Percentiles rank a stretch among this genome's conserved stretches.
phyloP scores from a whole-genome alignment of 2,797 vertebrate genomes.

The Anas acuta region DNA sequence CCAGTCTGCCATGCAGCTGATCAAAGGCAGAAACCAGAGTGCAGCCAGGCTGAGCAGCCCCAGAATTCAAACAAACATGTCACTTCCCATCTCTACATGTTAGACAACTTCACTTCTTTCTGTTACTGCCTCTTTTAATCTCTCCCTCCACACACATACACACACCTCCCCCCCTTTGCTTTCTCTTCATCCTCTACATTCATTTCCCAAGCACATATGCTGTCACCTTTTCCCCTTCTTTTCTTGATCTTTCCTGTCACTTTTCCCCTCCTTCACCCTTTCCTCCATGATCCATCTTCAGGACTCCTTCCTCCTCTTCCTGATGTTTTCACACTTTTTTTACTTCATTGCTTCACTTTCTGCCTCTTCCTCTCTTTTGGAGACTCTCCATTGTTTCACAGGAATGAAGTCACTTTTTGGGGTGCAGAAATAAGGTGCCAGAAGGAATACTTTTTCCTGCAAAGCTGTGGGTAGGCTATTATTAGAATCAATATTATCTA shows the following conservation, averaged over 20 bases:
- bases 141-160: neutral
- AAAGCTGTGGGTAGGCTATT: neutral
- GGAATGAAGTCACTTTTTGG: neutral
- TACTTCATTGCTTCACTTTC: neutral
- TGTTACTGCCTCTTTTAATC: constrained; percentile 26
- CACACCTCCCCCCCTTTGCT: neutral
- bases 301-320: neutral
- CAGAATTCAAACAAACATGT: constrained; percentile 63
- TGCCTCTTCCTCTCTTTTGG: neutral
- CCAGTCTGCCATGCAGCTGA: constrained; percentile 71
- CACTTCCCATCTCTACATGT: constrained; percentile 54
- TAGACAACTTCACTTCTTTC: constrained; percentile 39
- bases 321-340: neutral
- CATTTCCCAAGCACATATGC: neutral
- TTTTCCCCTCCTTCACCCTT: neutral
- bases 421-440: neutral
- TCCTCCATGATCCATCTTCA: neutral
- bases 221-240: neutral
- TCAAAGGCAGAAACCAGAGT: constrained; percentile 72
- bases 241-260: neutral
- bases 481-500: neutral
- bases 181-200: constrained; percentile 20
- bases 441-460: neutral
- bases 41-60: constrained; percentile 42
- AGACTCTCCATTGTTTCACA: neutral